Conservation (phyloP, 2,888 invertebrate species). For the Synergus itoensis region DNA sequence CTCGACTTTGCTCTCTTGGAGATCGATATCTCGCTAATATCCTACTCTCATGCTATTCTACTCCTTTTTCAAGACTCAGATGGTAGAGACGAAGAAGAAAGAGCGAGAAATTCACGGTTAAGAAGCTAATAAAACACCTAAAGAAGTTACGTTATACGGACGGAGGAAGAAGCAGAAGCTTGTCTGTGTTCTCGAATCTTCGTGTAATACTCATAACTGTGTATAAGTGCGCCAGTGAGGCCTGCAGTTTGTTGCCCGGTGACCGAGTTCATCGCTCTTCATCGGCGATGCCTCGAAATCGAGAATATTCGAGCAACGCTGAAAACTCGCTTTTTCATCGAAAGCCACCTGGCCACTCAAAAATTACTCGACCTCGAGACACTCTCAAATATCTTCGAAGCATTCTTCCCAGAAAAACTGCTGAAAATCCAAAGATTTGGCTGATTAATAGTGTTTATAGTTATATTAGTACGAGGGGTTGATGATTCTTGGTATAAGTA, state of each 20-base stretch:
- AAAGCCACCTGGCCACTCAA: constrained; percentile 28
- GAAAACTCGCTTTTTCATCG: constrained; percentile 70
- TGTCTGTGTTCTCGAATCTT: constrained; percentile 49
- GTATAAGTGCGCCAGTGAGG: constrained; percentile 57
- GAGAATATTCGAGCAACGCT: constrained; percentile 70
- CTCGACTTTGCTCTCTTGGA: not conserved
- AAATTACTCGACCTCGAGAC: not conserved
- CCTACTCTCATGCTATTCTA: not conserved
- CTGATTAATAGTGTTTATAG: not conserved
- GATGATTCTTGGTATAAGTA: no score
- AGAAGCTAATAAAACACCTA: constrained; percentile 64
- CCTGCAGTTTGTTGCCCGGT: constrained; percentile 78
- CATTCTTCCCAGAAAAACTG: not conserved
- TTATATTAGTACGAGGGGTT: no score
- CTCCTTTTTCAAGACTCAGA: constrained; percentile 4
- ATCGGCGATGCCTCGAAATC: constrained; percentile 71
- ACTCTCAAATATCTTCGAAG: not conserved
- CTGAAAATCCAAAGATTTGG: not conserved
- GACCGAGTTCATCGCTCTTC: constrained; percentile 77
- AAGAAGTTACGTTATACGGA: constrained; percentile 58
- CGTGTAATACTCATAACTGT: constrained; percentile 48
- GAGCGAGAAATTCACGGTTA: constrained; percentile 68
- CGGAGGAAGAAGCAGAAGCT: constrained; percentile 52
- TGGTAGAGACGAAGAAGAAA: constrained; percentile 49
- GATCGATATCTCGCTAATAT: constrained; percentile 24